A percentile compares a stretch with the other conserved stretches of the same genome.
phyloP scores from a whole-genome alignment of 1,140 invertebrate species.

The Ectropis grisescens region DNA sequence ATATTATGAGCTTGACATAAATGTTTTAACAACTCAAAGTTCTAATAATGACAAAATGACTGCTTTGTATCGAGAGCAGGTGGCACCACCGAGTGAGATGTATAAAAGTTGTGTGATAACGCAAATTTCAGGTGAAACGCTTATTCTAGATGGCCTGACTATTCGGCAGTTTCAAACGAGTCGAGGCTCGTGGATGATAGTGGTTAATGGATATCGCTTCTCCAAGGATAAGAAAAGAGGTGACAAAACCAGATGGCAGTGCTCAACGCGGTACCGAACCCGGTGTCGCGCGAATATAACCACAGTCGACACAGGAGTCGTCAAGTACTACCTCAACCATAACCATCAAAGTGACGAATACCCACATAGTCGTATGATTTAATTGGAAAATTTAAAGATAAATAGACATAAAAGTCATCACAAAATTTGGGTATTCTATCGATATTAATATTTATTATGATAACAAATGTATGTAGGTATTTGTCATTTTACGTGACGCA shows the following conservation, averaged over 20 bases:
- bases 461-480: background rate
- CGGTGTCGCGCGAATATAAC: conserved; percentile 25
- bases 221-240: conserved; percentile 13
- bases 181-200: conserved; percentile 21
- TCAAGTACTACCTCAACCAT: conserved; percentile 11
- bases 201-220: conserved; percentile 21
- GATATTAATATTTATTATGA: background rate
- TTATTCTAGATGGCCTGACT: no score
- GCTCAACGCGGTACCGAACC: conserved; percentile 15
- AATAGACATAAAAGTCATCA: background rate
- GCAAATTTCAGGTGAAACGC: no score
- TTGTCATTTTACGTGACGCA: background rate
- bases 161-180: no score
- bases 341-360: no score
- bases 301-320: conserved; percentile 11
- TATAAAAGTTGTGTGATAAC: no score
- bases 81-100: no score
- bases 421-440: background rate
- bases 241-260: conserved; percentile 22
- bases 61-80: no score
- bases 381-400: no score
- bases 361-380: no score
- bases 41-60: no score
- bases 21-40: no score
- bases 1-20: no score